Conservation (phyloP, 2,797 vertebrate species). For the Tolypeutes matacus region DNA sequence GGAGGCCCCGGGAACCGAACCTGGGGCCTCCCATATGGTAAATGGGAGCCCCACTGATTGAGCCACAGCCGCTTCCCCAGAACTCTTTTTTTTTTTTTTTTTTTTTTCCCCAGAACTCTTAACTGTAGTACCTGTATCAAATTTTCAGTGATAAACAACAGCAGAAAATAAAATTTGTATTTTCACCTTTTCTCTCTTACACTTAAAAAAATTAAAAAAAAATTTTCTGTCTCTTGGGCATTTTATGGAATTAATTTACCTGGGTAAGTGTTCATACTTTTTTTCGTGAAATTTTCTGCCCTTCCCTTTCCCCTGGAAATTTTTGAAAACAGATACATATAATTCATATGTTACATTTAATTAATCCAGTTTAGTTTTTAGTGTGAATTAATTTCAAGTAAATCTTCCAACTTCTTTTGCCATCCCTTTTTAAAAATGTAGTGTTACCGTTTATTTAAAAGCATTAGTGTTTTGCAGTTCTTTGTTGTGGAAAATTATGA, state of each 20-base stretch:
- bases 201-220: no score
- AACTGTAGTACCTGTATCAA: background rate
- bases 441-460: conserved; percentile 37
- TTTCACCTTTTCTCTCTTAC: background rate
- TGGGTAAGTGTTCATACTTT: background rate
- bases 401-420: conserved; percentile 35
- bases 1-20: no score
- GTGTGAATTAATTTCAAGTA: conserved; percentile 48
- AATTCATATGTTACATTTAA: background rate
- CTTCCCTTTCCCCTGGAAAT: background rate
- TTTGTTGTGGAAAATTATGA: conserved; percentile 21
- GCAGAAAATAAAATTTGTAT: conserved; percentile 13
- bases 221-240: no score
- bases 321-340: background rate
- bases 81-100: no score
- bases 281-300: background rate
- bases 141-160: conserved; percentile 12
- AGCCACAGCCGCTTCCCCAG: no score
- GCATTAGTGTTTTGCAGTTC: background rate
- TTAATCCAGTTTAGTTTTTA: conserved; percentile 43
- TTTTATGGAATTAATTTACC: conserved; percentile 31
- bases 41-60: no score
- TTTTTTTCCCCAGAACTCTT: conserved; percentile 1
- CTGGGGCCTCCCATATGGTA: no score
- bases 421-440: conserved; percentile 45